phyloP scores from a whole-genome alignment of 2,888 invertebrate species.

The Drosophila borealis region DNA sequence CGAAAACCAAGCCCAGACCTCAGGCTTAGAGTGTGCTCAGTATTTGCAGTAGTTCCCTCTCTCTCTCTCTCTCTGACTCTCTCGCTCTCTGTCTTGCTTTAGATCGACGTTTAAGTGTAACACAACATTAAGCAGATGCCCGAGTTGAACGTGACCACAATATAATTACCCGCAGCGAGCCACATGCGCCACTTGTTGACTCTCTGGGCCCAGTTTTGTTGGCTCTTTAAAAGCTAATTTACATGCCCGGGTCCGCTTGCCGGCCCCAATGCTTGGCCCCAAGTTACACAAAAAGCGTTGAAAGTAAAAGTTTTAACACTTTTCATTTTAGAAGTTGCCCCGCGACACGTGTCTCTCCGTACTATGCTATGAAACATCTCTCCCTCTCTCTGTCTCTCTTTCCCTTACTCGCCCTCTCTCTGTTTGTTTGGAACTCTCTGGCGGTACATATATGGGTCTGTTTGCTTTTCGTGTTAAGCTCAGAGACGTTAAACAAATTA shows the following conservation, averaged over 20 bases:
- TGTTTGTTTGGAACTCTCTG: constrained; percentile 27
- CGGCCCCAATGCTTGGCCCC: constrained; percentile 14
- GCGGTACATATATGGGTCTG: constrained; percentile 43
- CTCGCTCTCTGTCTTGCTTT: constrained; percentile 1
- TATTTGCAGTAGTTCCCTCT: constrained; percentile 24
- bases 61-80: background rate
- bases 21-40: constrained; percentile 11
- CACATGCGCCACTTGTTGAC: constrained; percentile 74
- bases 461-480: constrained; percentile 75
- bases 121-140: constrained; percentile 81
- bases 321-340: constrained; percentile 75
- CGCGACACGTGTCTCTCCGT: constrained; percentile 3
- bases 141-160: constrained; percentile 80
- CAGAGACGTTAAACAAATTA: constrained; percentile 58
- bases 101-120: constrained; percentile 75
- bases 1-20: constrained; percentile 21
- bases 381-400: constrained; percentile 7
- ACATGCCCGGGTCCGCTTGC: constrained; percentile 56
- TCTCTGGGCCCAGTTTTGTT: constrained; percentile 32
- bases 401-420: background rate
- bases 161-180: constrained; percentile 76
- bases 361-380: background rate
- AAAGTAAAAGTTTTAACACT: constrained; percentile 80
- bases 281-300: constrained; percentile 58
- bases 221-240: constrained; percentile 73